Evolutionary conservation across 2,797 vertebrate species (phyloP), one percentile per base, ranked within the genome.

Genomic region (Arctocebus calabarensis): DNA sequence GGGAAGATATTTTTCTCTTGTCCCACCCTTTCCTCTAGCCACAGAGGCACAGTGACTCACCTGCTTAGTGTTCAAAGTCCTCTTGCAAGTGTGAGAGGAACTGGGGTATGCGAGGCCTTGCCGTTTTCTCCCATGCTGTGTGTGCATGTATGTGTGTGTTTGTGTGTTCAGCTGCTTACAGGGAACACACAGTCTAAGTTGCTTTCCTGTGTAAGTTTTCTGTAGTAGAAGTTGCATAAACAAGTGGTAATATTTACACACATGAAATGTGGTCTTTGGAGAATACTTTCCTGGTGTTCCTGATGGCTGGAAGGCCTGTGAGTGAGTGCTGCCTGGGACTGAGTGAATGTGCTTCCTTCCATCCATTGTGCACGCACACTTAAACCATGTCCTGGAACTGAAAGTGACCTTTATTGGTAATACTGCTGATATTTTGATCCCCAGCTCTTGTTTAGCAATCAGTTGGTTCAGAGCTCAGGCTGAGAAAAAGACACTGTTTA

Each of bases 381-480:
- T 82, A 23, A 84, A 25, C 7, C 29, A 29, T 22, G 9, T 61
- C 68, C 70, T 90, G 71, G 5, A 37, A 29, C 25, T 13, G 52
- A 19, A 27, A 61, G 4, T 79, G 64, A 17, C 2, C 32, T 94
- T 84, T 43, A 9, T 75, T 27, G 22, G 19, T 84, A 12, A n/a
- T 62, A 64, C 37, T 88, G 29, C 71, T 87, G 27, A 6, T 37
- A 61, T 45, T 86, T 90, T 87, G 43, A 84, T 81, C 57, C 82
- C n/a, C 17, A 14, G 64, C 43, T 92, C 55, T 91, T 90, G 22
- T 82, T 90, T 82, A 85, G 20, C 23, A 88, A 48, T 94, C 27
- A 73, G 0, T 25, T 94, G 45, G 45, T 62, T 90, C 64, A 37
- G 83, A 89, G 68, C 23, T 89, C 5, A 9, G 57, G 22, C 25